These are phyloP conservation scores for Sandelia bainsii DNA, from an alignment of 2,797 vertebrate species.

Conservation along the genomic window DNA sequence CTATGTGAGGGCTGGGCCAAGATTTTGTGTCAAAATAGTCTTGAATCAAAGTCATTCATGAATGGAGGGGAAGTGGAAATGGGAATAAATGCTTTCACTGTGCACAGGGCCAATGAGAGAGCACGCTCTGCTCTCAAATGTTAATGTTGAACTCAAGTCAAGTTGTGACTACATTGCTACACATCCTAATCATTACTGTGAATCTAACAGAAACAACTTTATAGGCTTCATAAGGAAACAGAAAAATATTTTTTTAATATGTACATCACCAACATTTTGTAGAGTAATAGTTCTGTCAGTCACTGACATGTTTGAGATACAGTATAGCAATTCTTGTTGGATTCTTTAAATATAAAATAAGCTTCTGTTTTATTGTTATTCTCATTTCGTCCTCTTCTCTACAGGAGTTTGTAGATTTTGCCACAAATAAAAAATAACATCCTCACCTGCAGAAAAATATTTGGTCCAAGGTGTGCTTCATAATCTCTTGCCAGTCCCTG, in stretches of 20 bases:
- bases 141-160: constrained; percentile 74
- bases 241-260: not conserved
- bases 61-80: constrained; percentile 76
- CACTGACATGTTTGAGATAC: not conserved
- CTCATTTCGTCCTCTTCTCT: not conserved
- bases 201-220: constrained; percentile 61
- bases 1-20: constrained; percentile 56
- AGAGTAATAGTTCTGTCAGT: not conserved
- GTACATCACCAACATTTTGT: not conserved
- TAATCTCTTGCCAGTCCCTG: constrained; percentile 65
- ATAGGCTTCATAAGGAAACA: constrained; percentile 34
- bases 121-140: constrained; percentile 63
- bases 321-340: not conserved
- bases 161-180: constrained; percentile 81
- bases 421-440: not conserved
- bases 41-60: constrained; percentile 86
- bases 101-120: constrained; percentile 59
- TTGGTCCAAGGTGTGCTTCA: constrained; percentile 54
- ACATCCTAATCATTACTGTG: constrained; percentile 64
- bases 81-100: constrained; percentile 81
- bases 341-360: constrained; percentile 7
- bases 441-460: constrained; percentile 72
- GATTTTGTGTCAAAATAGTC: constrained; percentile 71
- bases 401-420: not conserved
- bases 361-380: not conserved